Base-by-base conservation (phyloP, 2,797 vertebrate genomes). In the Anabas testudineus region DNA sequence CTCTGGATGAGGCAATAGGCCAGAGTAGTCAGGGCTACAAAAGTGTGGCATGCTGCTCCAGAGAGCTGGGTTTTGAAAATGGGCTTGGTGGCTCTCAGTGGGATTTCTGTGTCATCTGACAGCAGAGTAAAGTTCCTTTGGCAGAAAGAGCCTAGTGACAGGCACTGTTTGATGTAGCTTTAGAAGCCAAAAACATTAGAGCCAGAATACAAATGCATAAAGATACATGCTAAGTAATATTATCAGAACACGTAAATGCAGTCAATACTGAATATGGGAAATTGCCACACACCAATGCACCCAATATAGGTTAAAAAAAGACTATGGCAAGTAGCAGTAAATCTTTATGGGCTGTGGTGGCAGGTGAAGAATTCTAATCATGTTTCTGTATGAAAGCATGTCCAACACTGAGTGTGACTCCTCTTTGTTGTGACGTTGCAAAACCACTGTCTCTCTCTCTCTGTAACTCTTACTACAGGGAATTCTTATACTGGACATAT, bases 91-190 rank as follows among this genome's bases (percentile, higher is more conserved):
- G 67, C 63, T 87, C 80, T 75, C 83, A 59, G 79, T 76, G 86
- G 87, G 84, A 88, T 71, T 81, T 83, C 70, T 83, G 80, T 67
- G 58, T 90, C 82, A 85, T 85, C 76, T 80, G 81, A 88, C 81
- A 86, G 77, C 83, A 80, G 81, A 90, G 87, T 83, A 90, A 90
- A 88, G 82, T 81, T 84, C 67, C 58, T 71, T 51, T 81, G 80
- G 78, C 83, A 81, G 75, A 84, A 69, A 64, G 47, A 74, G 58
- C 53, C 46, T 4, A 64, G 74, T 84, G 75, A 79, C 47, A 68
- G 61, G 57, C 57, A n/a, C 51, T 48, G 80, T 83, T 83, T 85
- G 74, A 86, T 85, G 73, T 59, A 10, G 68, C 21, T 73, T 89
- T 63, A 76, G 64, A 87, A 82, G 77, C 72, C 60, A 67, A 62